Conservation (phyloP, 2,888 invertebrate genomes). For the Oscheius sp. region DNA sequence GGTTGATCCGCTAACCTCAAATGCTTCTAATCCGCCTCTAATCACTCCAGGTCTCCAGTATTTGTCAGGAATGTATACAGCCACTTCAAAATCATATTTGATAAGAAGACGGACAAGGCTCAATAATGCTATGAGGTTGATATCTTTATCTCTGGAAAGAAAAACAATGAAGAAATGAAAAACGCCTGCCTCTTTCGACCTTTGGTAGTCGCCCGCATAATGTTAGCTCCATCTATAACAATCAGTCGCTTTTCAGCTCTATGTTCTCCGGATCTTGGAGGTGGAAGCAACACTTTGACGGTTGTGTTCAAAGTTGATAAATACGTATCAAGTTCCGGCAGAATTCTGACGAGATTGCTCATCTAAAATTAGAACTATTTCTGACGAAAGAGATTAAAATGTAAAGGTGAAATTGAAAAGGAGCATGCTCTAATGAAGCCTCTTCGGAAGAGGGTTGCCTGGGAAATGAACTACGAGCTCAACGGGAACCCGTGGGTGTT, state of each 20-base stretch:
- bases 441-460: too few species aligned
- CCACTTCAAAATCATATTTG: neutral
- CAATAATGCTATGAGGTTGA: neutral
- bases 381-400: too few species aligned
- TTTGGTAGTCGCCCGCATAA: neutral
- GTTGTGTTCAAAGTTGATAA: too few species aligned
- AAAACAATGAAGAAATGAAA: neutral
- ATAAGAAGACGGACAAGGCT: neutral
- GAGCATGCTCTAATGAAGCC: too few species aligned
- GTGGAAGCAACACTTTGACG: too few species aligned
- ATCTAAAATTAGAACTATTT: too few species aligned
- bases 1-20: neutral
- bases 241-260: neutral
- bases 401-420: too few species aligned
- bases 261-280: too few species aligned
- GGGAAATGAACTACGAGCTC: too few species aligned
- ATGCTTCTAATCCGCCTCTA: neutral
- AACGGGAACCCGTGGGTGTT: too few species aligned
- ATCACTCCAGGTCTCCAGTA: neutral
- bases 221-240: conserved; percentile 7
- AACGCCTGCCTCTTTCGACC: neutral
- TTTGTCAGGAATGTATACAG: neutral
- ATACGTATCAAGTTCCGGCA: too few species aligned
- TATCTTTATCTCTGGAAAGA: neutral
- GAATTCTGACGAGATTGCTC: too few species aligned